Percentiles rank a stretch among this genome's conserved stretches.
Evolutionary conservation across 1,140 invertebrate genomes (phyloP).

Genomic region (Ganaspis sp.): DNA sequence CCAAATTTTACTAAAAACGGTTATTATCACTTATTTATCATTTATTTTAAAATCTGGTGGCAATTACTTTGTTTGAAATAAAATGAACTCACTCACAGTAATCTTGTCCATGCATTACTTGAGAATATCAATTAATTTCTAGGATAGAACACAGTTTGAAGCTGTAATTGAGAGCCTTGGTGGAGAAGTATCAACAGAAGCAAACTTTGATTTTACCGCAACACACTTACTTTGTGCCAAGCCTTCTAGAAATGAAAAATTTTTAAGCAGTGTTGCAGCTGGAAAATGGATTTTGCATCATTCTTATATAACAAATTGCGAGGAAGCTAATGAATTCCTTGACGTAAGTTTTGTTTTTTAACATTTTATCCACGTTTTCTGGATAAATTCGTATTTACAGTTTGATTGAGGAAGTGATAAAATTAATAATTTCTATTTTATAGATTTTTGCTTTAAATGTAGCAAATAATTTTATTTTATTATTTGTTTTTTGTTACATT

Average conservation of each 20-base stretch:
- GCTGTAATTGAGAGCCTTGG: slow-evolving; percentile 81
- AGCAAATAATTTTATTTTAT: no score
- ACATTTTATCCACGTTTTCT: no score
- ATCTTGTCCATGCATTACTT: not conserved
- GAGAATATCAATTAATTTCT: slow-evolving; percentile 42
- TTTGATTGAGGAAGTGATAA: no score
- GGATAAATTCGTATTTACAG: no score
- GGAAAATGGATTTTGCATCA: slow-evolving; percentile 92
- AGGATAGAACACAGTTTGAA: slow-evolving; percentile 73
- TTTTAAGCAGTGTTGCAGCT: slow-evolving; percentile 87
- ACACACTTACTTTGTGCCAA: slow-evolving; percentile 88
- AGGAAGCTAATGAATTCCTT: slow-evolving; percentile 81
- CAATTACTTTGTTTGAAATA: no score
- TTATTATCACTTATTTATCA: no score
- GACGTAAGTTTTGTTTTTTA: slow-evolving; percentile 76
- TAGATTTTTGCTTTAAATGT: no score
- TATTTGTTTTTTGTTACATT: no score
- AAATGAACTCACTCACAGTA: no score
- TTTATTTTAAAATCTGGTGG: no score
- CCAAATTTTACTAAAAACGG: no score
- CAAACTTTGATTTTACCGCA: slow-evolving; percentile 80
- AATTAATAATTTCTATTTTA: no score
- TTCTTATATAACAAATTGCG: slow-evolving; percentile 84
- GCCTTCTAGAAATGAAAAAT: slow-evolving; percentile 89
- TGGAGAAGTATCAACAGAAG: slow-evolving; percentile 79